Conservation (phyloP, 2,113 vertebrate genomes). For the Brienomyrus longianalis region DNA sequence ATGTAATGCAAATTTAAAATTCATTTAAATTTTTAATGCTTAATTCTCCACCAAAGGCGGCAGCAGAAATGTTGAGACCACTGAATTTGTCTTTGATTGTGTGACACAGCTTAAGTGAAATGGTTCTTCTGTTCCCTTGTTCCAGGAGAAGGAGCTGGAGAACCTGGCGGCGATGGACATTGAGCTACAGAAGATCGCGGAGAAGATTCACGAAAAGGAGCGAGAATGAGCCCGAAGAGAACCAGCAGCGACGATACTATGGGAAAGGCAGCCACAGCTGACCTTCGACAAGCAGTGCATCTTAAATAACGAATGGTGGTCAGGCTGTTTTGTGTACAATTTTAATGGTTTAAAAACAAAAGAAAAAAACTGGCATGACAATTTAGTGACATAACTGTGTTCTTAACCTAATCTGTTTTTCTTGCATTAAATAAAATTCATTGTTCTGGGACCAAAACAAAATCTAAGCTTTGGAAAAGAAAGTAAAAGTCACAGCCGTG, state of each 20-base stretch:
- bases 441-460: slow-evolving; percentile 61
- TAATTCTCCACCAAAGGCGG: neutral
- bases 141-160: slow-evolving; percentile 75
- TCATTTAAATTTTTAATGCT: neutral
- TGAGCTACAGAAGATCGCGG: slow-evolving; percentile 81
- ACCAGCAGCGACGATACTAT: neutral
- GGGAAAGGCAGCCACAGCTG: slow-evolving; percentile 25
- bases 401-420: slow-evolving; percentile 50
- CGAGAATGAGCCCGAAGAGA: slow-evolving; percentile 44
- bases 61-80: neutral
- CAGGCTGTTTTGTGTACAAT: slow-evolving; percentile 41
- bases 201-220: slow-evolving; percentile 67
- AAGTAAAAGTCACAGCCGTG: neutral
- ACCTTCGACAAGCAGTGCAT: slow-evolving; percentile 31
- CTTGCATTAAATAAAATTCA: slow-evolving; percentile 73
- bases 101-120: neutral
- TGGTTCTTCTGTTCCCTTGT: slow-evolving; percentile 1
- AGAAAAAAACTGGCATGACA: slow-evolving; percentile 65
- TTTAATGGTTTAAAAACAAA: slow-evolving; percentile 12
- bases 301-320: slow-evolving; percentile 18
- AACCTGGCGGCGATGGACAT: slow-evolving; percentile 81
- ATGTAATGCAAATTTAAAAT: neutral
- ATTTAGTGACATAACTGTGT: slow-evolving; percentile 50
- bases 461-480: neutral
- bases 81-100: neutral